A percentile compares a stretch with the other conserved stretches of the same genome.
Evolutionary conservation across 2,797 vertebrate genomes (phyloP).

Genomic region (Sebastes steindachneri): DNA sequence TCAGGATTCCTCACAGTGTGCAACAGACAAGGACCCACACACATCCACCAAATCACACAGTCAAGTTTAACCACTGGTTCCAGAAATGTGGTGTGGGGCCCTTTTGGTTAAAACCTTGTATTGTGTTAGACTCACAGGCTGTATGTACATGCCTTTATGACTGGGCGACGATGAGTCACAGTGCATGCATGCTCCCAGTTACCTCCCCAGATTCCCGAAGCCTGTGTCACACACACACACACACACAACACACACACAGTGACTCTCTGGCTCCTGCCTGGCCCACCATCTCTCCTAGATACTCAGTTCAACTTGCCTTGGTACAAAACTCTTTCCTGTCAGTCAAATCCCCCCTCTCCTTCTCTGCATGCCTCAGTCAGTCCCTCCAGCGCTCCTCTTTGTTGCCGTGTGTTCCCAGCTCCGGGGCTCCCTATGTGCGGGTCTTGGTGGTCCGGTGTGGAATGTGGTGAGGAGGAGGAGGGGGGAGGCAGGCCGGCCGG

Average conservation of each 20-base stretch:
- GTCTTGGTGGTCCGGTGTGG: constrained; percentile 95
- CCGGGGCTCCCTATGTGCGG: constrained; percentile 65
- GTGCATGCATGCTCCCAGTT: constrained; percentile 44
- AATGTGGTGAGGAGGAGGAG: constrained; percentile 82
- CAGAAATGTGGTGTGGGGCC: constrained; percentile 15
- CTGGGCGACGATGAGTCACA: constrained; percentile 56
- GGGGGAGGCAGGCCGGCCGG: constrained; percentile 8
- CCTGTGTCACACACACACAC: constrained; percentile 26
- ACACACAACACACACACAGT: neutral
- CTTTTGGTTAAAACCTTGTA: neutral
- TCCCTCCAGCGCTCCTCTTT: constrained; percentile 65
- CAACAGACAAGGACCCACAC: constrained; percentile 13
- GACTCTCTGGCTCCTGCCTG: constrained; percentile 1
- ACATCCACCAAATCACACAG: constrained; percentile 9
- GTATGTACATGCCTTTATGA: constrained; percentile 31
- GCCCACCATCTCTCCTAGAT: constrained; percentile 32
- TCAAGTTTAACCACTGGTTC: constrained; percentile 11
- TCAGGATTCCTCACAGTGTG: constrained; percentile 47
- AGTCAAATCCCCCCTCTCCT: constrained; percentile 65
- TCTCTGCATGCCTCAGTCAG: constrained; percentile 50
- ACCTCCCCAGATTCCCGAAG: constrained; percentile 48
- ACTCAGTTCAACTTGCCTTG: constrained; percentile 46
- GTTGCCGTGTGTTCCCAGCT: constrained; percentile 78
- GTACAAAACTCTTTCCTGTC: constrained; percentile 65
- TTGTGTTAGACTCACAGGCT: constrained; percentile 30